Evolutionary conservation across 2,797 vertebrate genomes (phyloP), one percentile per base, ranked within the genome.

Genomic region (Petrocephalus sullivani): DNA sequence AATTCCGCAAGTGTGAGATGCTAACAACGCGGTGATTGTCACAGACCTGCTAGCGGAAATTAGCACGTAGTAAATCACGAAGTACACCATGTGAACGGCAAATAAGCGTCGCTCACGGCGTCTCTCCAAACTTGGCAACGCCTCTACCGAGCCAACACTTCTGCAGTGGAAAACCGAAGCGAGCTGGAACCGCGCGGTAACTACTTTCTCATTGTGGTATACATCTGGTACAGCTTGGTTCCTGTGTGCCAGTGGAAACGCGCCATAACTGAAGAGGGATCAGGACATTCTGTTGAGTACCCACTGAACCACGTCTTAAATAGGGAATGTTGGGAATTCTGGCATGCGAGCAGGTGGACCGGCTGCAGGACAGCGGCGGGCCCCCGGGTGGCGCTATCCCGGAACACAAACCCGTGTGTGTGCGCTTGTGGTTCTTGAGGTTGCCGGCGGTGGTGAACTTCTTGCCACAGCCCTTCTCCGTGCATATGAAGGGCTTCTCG

Each of bases 401-500:
- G 19, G 71, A 71, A 78, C 71, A 78, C 71, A 78, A 46, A 99
- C 98, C 98, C 90, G 98, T 99, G 94, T 99, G 98, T 88, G 96
- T 97, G 88, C 98, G 97, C 85, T 95, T 94, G 94, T 99, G 98
- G 94, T 99, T 99, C 96, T 99, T 99, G 91, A 99, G 92, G 94
- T 99, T 99, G 82, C 98, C 98, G 28, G 98, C 98, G 0, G 98
- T 99, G 85, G 97, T 99, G 94, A 99, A 99, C 94, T 97, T 98
- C 93, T 99, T 99, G 78, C 97, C 97, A 88, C 98, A 99, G 94
- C 97, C 97, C 85, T 97, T 95, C 94, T 99, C 97, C 0, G 95
- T 96, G 93, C 98, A 99, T 92, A 96, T 96, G 92, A 98, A 99
- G 54, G 98, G 98, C 90, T 99, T 99, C 93, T 99, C 98, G 3